Conservation (phyloP, 2,113 vertebrate genomes). For the Vulpes lagopus region DNA sequence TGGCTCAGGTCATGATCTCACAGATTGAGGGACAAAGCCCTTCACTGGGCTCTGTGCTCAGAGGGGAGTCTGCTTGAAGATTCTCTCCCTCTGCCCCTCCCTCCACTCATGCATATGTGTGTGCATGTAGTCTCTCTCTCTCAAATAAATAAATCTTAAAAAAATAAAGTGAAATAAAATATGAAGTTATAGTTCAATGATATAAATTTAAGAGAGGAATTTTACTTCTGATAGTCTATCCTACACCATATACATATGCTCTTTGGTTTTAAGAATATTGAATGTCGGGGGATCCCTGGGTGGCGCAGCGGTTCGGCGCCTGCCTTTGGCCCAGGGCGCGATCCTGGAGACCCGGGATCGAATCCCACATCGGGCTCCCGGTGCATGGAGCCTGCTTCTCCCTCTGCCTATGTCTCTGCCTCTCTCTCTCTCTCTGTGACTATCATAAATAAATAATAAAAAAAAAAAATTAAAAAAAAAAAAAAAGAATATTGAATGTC, state of each 20-base stretch:
- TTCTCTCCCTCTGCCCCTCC: neutral
- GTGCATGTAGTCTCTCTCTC: neutral
- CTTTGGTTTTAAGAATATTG: neutral
- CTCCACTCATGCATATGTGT: neutral
- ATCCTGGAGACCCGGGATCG: too few relatives aligned
- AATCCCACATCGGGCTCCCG: too few relatives aligned
- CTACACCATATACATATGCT: neutral
- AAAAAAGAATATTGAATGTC: neutral
- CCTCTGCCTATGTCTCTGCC: too few relatives aligned
- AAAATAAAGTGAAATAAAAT: neutral
- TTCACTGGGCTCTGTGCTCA: neutral
- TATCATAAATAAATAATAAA: too few relatives aligned
- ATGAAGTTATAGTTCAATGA: neutral
- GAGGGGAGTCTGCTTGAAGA: neutral
- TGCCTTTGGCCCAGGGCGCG: too few relatives aligned
- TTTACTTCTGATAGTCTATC: slow-evolving; percentile 34
- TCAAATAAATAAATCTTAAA: neutral
- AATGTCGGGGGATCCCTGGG: neutral
- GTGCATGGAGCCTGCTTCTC: too few relatives aligned
- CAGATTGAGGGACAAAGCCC: neutral
- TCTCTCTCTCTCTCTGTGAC: too few relatives aligned
- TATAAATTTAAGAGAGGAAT: neutral
- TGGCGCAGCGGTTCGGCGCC: too few relatives aligned
- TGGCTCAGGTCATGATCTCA: neutral
- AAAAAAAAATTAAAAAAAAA: too few relatives aligned